A percentile compares a stretch with the other conserved stretches of the same genome.
These are phyloP conservation scores for Spongilla lacustris DNA, from an alignment of 37 sponge, comb jelly and placozoan genomes.

Conservation along the genomic window DNA sequence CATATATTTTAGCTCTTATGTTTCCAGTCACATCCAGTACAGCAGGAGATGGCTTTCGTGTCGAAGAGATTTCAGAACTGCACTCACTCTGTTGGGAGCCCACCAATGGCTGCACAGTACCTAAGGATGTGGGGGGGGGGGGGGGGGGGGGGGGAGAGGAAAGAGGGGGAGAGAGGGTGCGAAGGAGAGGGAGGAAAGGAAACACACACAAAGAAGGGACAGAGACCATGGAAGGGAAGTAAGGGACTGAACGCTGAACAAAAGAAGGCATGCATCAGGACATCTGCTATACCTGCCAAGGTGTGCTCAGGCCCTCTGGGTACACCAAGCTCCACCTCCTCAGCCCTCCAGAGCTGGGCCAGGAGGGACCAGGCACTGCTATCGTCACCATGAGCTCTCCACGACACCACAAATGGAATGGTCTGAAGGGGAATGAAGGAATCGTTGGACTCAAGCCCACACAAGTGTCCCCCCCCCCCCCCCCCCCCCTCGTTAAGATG, in stretches of 20 bases:
- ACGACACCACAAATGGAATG: slow-evolving; percentile 81
- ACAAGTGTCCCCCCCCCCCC: neutral
- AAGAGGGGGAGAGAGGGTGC: neutral
- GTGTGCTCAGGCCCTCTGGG: slow-evolving; percentile 68
- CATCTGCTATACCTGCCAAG: slow-evolving; percentile 59
- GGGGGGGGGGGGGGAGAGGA: neutral
- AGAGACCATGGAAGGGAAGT: no score
- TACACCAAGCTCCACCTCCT: slow-evolving; percentile 89
- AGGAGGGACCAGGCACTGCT: slow-evolving; percentile 77
- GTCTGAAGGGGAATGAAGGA: slow-evolving; percentile 54
- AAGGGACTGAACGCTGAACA: no score
- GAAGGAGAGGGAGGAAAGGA: neutral
- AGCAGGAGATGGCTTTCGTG: slow-evolving; percentile 68
- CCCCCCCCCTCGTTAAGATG: slow-evolving; percentile 17
- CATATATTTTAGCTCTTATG: slow-evolving; percentile 96
- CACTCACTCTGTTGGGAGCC: slow-evolving; percentile 72
- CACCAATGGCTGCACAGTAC: slow-evolving; percentile 69
- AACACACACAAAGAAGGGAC: no score
- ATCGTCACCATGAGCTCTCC: slow-evolving; percentile 67
- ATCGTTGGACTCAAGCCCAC: neutral
- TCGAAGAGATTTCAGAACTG: slow-evolving; percentile 45
- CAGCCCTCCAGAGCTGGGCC: slow-evolving; percentile 88
- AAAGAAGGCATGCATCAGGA: no score
- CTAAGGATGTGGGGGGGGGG: slow-evolving; percentile 10
- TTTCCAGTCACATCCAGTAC: slow-evolving; percentile 92